A percentile compares a stretch with the other conserved stretches of the same genome.
These are phyloP conservation scores for Cataglyphis cursor DNA, from an alignment of 2,888 invertebrate species.

Conservation along the genomic window DNA sequence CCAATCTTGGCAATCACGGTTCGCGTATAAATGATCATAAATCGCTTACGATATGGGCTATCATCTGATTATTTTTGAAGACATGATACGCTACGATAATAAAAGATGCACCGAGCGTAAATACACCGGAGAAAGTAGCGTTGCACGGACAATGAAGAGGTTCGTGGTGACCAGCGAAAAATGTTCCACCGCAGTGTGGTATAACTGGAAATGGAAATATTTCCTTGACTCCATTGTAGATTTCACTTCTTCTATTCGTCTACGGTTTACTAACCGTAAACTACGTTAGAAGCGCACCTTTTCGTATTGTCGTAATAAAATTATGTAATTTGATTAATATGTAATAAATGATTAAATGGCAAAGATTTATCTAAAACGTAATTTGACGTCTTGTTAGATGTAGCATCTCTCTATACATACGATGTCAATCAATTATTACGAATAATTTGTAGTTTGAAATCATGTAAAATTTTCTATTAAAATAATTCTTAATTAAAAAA, in stretches of 20 bases:
- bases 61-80: neutral
- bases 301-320: neutral
- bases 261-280: neutral
- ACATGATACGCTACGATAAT: conserved; percentile 12
- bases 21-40: neutral
- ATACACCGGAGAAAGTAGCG: conserved; percentile 57
- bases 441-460: conserved; percentile 1
- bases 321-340: conserved; percentile 5
- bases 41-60: neutral
- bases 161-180: conserved; percentile 20
- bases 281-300: neutral
- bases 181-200: conserved; percentile 7
- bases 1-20: neutral
- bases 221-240: conserved; percentile 12
- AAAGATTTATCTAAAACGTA: neutral
- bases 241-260: conserved; percentile 5
- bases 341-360: neutral
- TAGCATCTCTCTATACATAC: neutral
- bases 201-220: conserved; percentile 16
- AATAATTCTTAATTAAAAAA: neutral
- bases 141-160: neutral
- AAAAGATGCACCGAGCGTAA: conserved; percentile 41
- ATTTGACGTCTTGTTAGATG: neutral
- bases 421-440: neutral
- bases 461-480: neutral